Base-by-base conservation (phyloP, 2,797 vertebrate species). In the Anguilla anguilla region DNA sequence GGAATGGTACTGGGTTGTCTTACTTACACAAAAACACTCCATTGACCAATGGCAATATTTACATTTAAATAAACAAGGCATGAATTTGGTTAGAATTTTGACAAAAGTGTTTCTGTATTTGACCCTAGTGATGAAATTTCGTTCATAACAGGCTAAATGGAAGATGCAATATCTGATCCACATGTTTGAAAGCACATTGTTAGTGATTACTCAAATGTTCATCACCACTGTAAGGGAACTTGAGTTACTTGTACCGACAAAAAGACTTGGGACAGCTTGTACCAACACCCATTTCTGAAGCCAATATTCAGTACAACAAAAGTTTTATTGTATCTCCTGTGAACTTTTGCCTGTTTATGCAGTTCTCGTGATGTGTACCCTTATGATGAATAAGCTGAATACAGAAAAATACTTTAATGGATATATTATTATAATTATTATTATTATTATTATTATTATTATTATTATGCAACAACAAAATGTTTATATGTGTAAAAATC, bases 61-160 rank as follows among this genome's bases (percentile, higher is more conserved):
- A 69, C n/a, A n/a, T 69, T 69, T 22, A 25, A n/a, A 28, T 69
- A 69, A 69, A 25, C 22, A 28, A 69, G 64, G 7, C n/a, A 28
- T 69, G 28, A 6, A 28, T 69, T n/a, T 25, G 64, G 64, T 69
- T 69, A 69, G 25, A 69, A n/a, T 69, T 28, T 69, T 69, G n/a
- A 69, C 64, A 69, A 7, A 69, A n/a, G 64, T 69, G 64, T 69
- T 69, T 69, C 64, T n/a, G 64, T 69, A n/a, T 69, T 69, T n/a
- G n/a, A 69, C 64, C 25, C n/a, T 69, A n/a, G n/a, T 31, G 64
- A n/a, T n/a, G 6, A n/a, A 28, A 9, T 69, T 69, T 25, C n/a
- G 0, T 69, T 69, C n/a, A 69, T 69, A 28, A n/a, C 64, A 7
- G 22, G 64, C 22, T 28, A 69, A 28, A 28, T 28, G n/a, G n/a